Base-by-base conservation (phyloP, 2,797 vertebrate species). In the Apodemus agrarius region DNA sequence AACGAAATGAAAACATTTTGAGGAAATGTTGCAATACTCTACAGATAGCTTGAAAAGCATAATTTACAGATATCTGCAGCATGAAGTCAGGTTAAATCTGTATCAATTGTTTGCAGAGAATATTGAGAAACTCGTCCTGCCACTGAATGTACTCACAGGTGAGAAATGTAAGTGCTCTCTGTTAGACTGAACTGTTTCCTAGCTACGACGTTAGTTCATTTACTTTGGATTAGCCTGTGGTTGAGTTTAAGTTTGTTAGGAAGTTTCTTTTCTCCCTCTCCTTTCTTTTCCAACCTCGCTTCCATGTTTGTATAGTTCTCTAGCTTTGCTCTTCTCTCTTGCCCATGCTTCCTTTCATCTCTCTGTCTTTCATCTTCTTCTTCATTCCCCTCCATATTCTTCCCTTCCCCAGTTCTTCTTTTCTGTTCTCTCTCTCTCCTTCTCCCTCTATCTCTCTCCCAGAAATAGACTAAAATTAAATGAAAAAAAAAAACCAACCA, bases 1-100 rank as follows among this genome's bases (percentile, higher is more conserved):
- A 93, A 91, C 61, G 67, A 94, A 97, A 98, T 82, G 63, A 96
- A 96, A 98, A 96, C 93, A 19, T 81, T 84, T 97, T 92, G 79
- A 65, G 85, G 22, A 43, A 65, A 37, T 10, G 59, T 29, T 14
- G 49, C 74, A 78, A 72, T 93, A n/a, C 31, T 84, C 16, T 54
- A 3, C 24, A 57, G 6, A 21, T 75, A 81, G 52, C 49, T 67
- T 1, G 21, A 22, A 52, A 34, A 89, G 31, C 6, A 11, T n/a
- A 61, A 31, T 31, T 88, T 52, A 82, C 43, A 67, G 69, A 57
- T 59, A 95, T 95, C 34, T 96, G 83, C 21, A 85, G 61, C 13
- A 87, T 96, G 61, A 81, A 97, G 7, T 21, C 24, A 6, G 31
- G 80, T 14, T 40, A 21, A 40, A 76, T 63, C 24, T 81, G 54